These are phyloP conservation scores for Acanthornis magna DNA, from an alignment of 2,797 vertebrate genomes.

Conservation along the genomic window DNA sequence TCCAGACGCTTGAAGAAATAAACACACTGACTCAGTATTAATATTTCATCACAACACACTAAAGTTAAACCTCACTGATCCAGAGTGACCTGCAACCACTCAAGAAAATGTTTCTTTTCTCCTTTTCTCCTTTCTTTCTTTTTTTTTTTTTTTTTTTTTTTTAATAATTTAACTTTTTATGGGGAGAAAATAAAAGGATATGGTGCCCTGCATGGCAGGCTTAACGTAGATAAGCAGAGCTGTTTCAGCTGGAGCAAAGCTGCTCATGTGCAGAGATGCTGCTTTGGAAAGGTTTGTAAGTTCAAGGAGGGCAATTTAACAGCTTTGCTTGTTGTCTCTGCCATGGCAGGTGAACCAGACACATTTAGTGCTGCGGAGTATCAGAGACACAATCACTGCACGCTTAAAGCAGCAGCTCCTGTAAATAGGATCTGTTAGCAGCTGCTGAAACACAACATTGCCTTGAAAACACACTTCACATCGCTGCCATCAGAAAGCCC, in stretches of 20 bases:
- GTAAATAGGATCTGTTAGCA: neutral
- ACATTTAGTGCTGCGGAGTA: neutral
- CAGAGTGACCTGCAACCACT: constrained; percentile 76
- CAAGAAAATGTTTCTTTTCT: constrained; percentile 69
- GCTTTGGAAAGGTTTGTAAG: constrained; percentile 10
- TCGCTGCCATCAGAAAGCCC: neutral
- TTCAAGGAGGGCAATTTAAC: constrained; percentile 21
- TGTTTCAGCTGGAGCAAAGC: neutral
- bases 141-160: constrained; percentile 21
- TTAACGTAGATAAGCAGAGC: constrained; percentile 40
- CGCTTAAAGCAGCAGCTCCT: neutral
- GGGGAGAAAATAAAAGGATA: constrained; percentile 42
- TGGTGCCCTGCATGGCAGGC: constrained; percentile 36
- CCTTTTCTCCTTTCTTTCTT: neutral
- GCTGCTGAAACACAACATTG: neutral
- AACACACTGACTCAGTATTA: constrained; percentile 74
- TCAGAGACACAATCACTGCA: neutral
- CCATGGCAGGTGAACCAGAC: neutral
- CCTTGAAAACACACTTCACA: neutral
- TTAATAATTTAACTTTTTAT: constrained; percentile 75
- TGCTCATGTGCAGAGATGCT: neutral
- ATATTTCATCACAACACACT: constrained; percentile 77
- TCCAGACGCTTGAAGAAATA: constrained; percentile 75
- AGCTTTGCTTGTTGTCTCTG: neutral
- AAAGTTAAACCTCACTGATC: constrained; percentile 75